Percentiles rank a stretch among this genome's conserved stretches.
phyloP scores from a whole-genome alignment of 2,888 invertebrate genomes.

The Trichopria drosophilae region DNA sequence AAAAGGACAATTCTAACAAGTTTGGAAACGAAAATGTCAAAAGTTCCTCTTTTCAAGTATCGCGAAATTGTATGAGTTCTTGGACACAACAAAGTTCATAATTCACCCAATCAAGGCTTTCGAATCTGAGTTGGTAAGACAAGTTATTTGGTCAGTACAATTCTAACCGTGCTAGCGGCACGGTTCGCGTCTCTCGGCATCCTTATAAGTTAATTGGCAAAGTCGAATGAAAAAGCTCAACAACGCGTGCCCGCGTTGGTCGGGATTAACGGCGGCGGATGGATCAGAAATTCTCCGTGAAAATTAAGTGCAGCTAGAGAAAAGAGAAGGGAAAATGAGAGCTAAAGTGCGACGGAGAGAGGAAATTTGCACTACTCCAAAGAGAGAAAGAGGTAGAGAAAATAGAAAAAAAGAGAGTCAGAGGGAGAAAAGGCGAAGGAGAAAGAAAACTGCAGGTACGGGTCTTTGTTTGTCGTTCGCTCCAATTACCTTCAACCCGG shows the following conservation, averaged over 20 bases:
- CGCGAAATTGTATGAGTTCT: too few relatives aligned
- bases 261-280: slow-evolving; percentile 47
- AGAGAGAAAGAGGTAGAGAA: slow-evolving; percentile 26
- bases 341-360: slow-evolving; percentile 26
- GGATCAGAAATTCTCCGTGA: slow-evolving; percentile 52
- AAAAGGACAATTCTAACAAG: too few relatives aligned
- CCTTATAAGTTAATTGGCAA: slow-evolving; percentile 47
- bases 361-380: too few relatives aligned
- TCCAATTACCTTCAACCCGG: slow-evolving; percentile 57
- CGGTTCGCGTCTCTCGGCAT: too few relatives aligned
- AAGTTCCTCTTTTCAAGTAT: too few relatives aligned
- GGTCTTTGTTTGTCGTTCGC: slow-evolving; percentile 58
- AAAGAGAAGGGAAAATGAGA: slow-evolving; percentile 23
- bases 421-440: slow-evolving; percentile 24
- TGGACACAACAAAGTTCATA: too few relatives aligned
- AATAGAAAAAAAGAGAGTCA: slow-evolving; percentile 19
- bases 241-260: slow-evolving; percentile 44
- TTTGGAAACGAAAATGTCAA: too few relatives aligned
- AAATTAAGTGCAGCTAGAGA: slow-evolving; percentile 44
- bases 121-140: too few relatives aligned
- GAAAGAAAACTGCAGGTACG: slow-evolving; percentile 35
- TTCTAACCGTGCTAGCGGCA: too few relatives aligned
- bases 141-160: too few relatives aligned
- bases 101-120: too few relatives aligned
- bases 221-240: slow-evolving; percentile 50